These are phyloP conservation scores for Cyclophora punctaria DNA, from an alignment of 2,888 invertebrate species.

Conservation along the genomic window DNA sequence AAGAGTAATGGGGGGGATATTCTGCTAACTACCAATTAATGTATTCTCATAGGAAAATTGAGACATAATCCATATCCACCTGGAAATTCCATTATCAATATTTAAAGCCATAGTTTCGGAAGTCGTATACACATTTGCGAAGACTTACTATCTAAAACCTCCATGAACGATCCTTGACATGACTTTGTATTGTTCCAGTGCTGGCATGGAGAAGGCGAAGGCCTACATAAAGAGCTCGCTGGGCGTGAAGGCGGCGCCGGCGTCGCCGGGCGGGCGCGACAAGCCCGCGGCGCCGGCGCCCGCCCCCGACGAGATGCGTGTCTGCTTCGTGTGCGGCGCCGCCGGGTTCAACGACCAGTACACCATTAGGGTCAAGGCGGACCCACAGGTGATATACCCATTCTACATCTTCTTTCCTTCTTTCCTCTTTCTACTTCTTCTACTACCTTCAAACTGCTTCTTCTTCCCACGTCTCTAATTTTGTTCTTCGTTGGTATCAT, in stretches of 20 bases:
- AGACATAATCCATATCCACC: too few relatives aligned
- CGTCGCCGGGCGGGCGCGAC: slow-evolving; percentile 75
- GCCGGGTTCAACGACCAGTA: slow-evolving; percentile 81
- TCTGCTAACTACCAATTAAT: too few relatives aligned
- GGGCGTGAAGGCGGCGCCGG: slow-evolving; percentile 71
- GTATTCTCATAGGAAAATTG: too few relatives aligned
- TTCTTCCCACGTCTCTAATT: neutral
- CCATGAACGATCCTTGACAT: neutral
- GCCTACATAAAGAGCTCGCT: slow-evolving; percentile 83
- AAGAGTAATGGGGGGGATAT: too few relatives aligned
- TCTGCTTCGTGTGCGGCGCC: slow-evolving; percentile 82
- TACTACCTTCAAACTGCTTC: too few relatives aligned
- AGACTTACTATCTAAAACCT: neutral
- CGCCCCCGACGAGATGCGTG: slow-evolving; percentile 71
- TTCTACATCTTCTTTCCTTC: too few relatives aligned
- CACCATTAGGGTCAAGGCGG: slow-evolving; percentile 75
- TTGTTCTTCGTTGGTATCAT: too few relatives aligned
- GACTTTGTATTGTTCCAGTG: slow-evolving; percentile 13
- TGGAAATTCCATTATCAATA: too few relatives aligned
- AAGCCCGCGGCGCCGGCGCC: slow-evolving; percentile 58
- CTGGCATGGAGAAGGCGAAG: slow-evolving; percentile 79
- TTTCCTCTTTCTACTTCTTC: too few relatives aligned
- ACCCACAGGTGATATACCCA: slow-evolving; percentile 43
- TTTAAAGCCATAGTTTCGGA: too few relatives aligned
- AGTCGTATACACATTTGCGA: too few relatives aligned